These are phyloP conservation scores for Drosophila dunni DNA, from an alignment of 1,140 invertebrate genomes.

Conservation along the genomic window DNA sequence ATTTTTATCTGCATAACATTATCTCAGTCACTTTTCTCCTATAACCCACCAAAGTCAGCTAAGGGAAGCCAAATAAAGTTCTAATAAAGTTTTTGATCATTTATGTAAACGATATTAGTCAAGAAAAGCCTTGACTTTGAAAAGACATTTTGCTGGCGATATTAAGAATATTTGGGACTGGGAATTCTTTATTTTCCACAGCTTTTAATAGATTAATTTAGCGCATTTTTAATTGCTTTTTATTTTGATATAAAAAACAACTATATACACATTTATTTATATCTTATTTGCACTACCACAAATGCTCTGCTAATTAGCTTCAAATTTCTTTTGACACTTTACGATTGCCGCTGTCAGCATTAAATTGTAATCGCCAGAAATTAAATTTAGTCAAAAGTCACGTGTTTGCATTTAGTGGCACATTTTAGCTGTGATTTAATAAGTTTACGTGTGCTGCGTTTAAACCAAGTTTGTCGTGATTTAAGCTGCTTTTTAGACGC, in stretches of 20 bases:
- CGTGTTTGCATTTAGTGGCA: constrained; percentile 58
- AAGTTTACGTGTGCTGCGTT: constrained; percentile 54
- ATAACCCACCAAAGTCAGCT: background rate
- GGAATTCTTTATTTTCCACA: too few species aligned
- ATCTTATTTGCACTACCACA: background rate
- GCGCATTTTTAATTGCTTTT: too few species aligned
- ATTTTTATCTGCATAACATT: constrained; percentile 11
- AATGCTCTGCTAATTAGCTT: constrained; percentile 48
- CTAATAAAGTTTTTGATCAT: background rate
- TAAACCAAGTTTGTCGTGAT: constrained; percentile 33
- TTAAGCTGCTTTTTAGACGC: too few species aligned
- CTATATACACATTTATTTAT: background rate
- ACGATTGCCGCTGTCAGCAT: constrained; percentile 47
- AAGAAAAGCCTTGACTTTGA: background rate
- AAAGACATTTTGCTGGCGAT: background rate
- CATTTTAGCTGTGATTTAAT: constrained; percentile 50
- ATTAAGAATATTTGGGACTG: background rate
- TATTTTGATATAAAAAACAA: too few species aligned
- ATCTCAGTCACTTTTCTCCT: constrained; percentile 3
- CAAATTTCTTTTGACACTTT: constrained; percentile 47
- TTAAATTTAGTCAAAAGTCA: constrained; percentile 49
- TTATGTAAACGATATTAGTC: background rate
- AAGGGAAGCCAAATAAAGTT: background rate
- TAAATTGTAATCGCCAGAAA: constrained; percentile 14
- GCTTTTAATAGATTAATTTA: too few species aligned